Percentiles rank a stretch among this genome's conserved stretches.
Evolutionary conservation across 2,113 vertebrate genomes (phyloP).

Genomic region (Candoia aspera): DNA sequence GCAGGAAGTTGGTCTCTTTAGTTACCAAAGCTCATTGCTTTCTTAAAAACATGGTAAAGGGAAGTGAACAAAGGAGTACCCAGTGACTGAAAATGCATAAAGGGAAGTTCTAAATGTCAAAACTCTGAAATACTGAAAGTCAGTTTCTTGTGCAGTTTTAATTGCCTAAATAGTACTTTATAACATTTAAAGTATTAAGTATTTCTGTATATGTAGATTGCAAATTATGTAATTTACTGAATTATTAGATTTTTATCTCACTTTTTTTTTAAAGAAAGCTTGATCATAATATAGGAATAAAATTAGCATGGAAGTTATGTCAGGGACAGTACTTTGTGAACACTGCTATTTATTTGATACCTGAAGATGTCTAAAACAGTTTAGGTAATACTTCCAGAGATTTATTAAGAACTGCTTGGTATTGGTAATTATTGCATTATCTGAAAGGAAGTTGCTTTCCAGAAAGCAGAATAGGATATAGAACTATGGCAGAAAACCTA

Average conservation of each 20-base stretch:
- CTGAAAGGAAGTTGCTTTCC: neutral
- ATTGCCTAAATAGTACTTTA: neutral
- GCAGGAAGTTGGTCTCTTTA: neutral
- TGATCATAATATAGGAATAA: no score
- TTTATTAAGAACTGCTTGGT: no score
- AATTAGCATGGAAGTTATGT: no score
- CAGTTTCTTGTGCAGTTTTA: neutral
- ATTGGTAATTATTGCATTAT: neutral
- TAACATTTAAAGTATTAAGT: neutral
- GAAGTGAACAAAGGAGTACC: neutral
- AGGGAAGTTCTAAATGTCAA: conserved; percentile 6
- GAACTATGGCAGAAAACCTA: neutral
- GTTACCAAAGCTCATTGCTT: neutral
- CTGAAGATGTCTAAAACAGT: no score
- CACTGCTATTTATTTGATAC: no score
- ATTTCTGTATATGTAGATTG: neutral
- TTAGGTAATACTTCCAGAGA: no score
- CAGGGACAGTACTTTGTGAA: no score
- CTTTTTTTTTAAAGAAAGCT: no score
- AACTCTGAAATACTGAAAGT: neutral
- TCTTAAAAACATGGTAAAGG: neutral
- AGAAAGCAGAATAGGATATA: neutral
- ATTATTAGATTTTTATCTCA: neutral
- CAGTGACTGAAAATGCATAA: neutral
- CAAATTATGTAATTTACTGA: neutral